Base-by-base conservation (phyloP, 1,140 invertebrate species). In the Drosophila lini region DNA sequence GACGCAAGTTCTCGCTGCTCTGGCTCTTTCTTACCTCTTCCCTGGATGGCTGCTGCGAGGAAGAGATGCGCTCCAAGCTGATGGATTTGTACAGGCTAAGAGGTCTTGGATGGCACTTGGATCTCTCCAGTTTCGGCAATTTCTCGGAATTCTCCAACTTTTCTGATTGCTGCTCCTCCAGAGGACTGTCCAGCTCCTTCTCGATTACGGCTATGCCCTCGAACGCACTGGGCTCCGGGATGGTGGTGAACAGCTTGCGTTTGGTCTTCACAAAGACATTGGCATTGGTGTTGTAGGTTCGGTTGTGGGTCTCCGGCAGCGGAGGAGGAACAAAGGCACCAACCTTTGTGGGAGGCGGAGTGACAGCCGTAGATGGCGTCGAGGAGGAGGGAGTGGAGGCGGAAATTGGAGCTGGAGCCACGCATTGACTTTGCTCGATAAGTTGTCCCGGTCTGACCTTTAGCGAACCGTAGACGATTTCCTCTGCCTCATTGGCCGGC, bases 241-340 rank as follows among this genome's bases (percentile, higher is more conserved):
- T 94, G 0, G 96, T 95, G 1, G 95, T 95, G 74, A 96, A 96
- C 62, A 97, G 94, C 93, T 96, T 96, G 32, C 95, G 93, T 52
- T 95, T 96, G 0, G 96, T 97, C 84, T 96, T 96, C 0, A 96
- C 95, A 61, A 96, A 96, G 8, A 96, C 93, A 88, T 94, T 94
- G 55, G 80, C 85, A 57, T 89, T 88, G 16, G 83, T 83, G 56
- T 88, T 89, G 63, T 84, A 89, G 28, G 31, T 65, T 92, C 93
- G n/a, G 78, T 68, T 40, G 11, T 81, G 93, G 93, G 19, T 84
- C 82, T 56, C 92, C 67, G 64, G 91, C 88, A 79, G 32, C 6
- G 84, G 84, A 8, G 84, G 84, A 5, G 84, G 84, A 57, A 89
- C 61, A 63, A 89, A 89, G 0, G 56, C 84, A 8, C 25, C 56